Evolutionary conservation across 2,888 invertebrate genomes (phyloP), one percentile per base, ranked within the genome.

Genomic region (Mechanitis messenoides): DNA sequence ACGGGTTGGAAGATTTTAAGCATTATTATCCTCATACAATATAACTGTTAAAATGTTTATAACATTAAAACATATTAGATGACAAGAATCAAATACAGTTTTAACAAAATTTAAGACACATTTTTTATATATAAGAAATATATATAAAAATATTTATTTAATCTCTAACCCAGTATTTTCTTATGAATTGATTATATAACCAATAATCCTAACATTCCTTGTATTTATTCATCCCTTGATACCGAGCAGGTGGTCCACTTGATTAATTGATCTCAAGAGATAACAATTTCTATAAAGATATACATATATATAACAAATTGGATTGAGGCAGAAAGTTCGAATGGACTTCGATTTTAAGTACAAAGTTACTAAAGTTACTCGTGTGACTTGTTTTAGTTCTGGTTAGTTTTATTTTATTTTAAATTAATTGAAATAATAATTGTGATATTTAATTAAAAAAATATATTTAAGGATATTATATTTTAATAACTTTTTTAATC

Each of bases 211-310:
- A 50, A 3, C n/a, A 31, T 28, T 55, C 45, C 56, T 45, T 46
- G 55, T 53, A 53, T 60, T 55, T 61, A 58, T 53, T 59, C 53
- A 70, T 70, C 70, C 72, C 73, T 68, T 65, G 70, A 72, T 71
- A 76, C 47, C 74, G 77, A 80, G 77, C 85, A 86, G 85, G 85
- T 86, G 84, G 81, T 75, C 72, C 69, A 61, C 62, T 74, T 85
- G 85, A 87, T 85, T 85, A 83, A 87, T 86, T 79, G 82, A 77
- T 73, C 76, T 73, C 71, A 71, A 74, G 81, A 79, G 80, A 72
- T 63, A 58, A 58, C 60, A 55, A 56, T 62, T 62, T 62, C 59
- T 62, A 55, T 54, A 63, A 62, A 62, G 61, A 59, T 55, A 59
- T 63, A 61, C 57, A 55, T 58, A 38, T 63, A 61, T 59, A 55